Conservation (phyloP, 2,113 vertebrate genomes). For the Crocuta crocuta region DNA sequence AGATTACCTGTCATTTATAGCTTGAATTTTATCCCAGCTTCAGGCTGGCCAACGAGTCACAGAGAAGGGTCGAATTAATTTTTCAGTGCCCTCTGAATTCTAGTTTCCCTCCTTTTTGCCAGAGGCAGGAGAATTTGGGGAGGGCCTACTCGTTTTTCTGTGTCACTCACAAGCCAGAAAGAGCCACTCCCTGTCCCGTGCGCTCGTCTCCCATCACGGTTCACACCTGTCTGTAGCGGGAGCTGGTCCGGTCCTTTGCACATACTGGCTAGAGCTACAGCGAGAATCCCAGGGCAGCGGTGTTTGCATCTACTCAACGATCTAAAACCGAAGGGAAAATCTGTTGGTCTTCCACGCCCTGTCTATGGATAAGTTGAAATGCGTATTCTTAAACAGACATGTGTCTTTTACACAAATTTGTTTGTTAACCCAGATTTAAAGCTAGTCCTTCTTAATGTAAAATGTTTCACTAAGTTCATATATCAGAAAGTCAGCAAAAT, state of each 20-base stretch:
- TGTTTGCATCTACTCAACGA: background rate
- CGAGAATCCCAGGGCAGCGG: background rate
- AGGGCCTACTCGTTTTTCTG: accelerated
- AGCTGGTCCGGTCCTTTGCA: background rate
- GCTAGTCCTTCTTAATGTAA: background rate
- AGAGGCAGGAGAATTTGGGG: background rate
- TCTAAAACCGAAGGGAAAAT: background rate
- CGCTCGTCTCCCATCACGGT: background rate
- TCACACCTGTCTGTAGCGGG: background rate
- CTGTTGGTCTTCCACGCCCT: background rate
- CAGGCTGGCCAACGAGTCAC: background rate
- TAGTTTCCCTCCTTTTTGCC: background rate
- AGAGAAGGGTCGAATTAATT: background rate
- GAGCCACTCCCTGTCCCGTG: accelerated
- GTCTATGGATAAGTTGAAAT: background rate
- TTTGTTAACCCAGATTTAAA: background rate
- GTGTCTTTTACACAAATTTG: background rate
- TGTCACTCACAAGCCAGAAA: background rate
- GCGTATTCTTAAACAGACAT: background rate
- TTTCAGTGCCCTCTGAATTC: background rate
- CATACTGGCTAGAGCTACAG: accelerated
- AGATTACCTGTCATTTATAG: background rate
- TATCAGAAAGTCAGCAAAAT: background rate
- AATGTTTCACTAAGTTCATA: background rate
- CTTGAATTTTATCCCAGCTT: background rate